Evolutionary conservation across 2,888 invertebrate species (phyloP), one percentile per base, ranked within the genome.

Genomic region (Zelleria hepariella): DNA sequence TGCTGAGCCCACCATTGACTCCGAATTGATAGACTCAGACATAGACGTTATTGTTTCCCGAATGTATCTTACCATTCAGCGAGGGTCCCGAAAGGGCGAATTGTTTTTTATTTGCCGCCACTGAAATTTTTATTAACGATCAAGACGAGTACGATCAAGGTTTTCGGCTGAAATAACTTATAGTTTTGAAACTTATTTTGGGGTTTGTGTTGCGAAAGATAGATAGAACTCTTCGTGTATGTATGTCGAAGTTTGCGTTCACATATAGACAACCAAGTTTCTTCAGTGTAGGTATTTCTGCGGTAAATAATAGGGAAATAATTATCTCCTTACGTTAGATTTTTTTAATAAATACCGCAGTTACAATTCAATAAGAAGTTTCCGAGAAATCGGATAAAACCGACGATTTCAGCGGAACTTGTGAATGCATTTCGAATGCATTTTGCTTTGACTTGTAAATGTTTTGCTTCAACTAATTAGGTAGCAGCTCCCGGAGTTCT

Each of bases 1-100:
- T 87, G 73, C 80, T 72, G 74, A 86, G 75, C 74, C 78, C 78
- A 68, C 75, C 83, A 86, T 88, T 85, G 86, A 86, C 84, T 85
- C 73, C 69, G 66, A 71, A 68, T 77, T 77, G 81, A 86, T 84
- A 79, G 82, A 85, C 84, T 83, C 83, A 83, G 81, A 85, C 84
- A 80, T 82, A 71, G 74, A 69, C 73, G 82, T 84, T 86, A 86
- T 87, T 86, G 86, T 87, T 86, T 85, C 81, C 76, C 76, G 73
- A 75, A 80, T 75, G 73, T 70, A 67, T 66, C 74, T 71, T 70
- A 70, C 76, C 74, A 69, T 79, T 77, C 72, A 63, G 67, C n/a
- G 42, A 67, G 70, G 67, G 69, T 75, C 74, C 75, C 77, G 71
- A 67, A 70, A 71, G 71, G 74, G 73, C 71, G 70, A 77, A 78